Percentiles rank a stretch among this genome's conserved stretches.
phyloP scores from a whole-genome alignment of 2,113 vertebrate genomes.

The Heptranchias perlo region DNA sequence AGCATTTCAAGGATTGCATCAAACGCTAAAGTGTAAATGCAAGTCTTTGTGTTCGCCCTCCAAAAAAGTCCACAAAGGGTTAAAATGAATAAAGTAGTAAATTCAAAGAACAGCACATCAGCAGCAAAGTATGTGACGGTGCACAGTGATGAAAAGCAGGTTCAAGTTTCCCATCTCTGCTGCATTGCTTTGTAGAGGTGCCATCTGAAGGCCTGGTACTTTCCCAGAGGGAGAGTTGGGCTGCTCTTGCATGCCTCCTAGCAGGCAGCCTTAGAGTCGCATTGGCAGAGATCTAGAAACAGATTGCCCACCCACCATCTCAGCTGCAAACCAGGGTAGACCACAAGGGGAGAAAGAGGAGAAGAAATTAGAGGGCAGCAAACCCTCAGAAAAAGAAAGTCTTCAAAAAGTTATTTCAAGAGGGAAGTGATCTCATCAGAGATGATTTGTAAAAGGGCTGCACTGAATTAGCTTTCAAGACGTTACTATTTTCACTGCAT shows the following conservation, averaged over 20 bases:
- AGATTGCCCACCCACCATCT: slow-evolving; percentile 28
- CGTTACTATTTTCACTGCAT: neutral
- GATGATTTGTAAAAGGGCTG: slow-evolving; percentile 20
- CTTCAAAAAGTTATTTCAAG: neutral
- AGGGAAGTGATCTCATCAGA: slow-evolving; percentile 21
- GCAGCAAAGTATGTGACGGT: too few relatives aligned
- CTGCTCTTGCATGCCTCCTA: neutral
- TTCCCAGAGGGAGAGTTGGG: neutral
- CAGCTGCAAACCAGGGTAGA: slow-evolving; percentile 13
- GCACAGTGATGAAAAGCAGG: neutral
- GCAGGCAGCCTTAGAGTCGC: neutral
- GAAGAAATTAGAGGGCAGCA: slow-evolving; percentile 9
- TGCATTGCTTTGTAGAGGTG: neutral
- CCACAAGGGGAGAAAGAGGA: slow-evolving; percentile 12
- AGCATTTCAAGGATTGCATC: neutral
- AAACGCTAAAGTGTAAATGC: neutral
- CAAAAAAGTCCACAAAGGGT: neutral
- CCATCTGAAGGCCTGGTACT: neutral
- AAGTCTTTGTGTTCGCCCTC: neutral
- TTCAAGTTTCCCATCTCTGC: neutral
- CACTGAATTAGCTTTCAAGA: neutral
- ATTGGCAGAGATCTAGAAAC: neutral
- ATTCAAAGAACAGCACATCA: neutral
- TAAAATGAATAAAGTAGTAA: neutral
- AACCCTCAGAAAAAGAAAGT: neutral